Evolutionary conservation across 1,140 invertebrate species (phyloP).

Genomic region (Colletes latitarsis): DNA sequence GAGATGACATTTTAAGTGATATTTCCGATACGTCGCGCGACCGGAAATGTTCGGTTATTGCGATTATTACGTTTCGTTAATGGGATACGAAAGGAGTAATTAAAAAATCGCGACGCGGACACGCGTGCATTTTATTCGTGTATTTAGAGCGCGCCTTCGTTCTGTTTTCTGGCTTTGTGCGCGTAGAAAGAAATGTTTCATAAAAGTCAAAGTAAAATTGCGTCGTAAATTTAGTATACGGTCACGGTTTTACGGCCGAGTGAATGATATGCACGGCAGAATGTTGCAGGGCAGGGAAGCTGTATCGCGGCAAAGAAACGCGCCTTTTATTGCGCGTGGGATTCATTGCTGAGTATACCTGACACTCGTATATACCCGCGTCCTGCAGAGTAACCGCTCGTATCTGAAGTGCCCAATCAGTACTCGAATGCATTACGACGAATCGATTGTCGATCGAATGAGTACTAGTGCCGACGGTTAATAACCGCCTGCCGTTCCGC

Average conservation of each 20-base stretch:
- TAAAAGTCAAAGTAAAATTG: conserved; percentile 5
- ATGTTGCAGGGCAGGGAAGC: neutral
- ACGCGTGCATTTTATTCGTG: neutral
- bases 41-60: no score
- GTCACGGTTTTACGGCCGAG: conserved; percentile 5
- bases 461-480: conserved; percentile 87
- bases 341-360: conserved; percentile 78
- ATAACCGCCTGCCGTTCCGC: conserved; percentile 86
- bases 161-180: neutral
- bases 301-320: neutral
- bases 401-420: conserved; percentile 88
- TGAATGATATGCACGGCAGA: conserved; percentile 10
- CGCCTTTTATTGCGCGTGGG: neutral
- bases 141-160: neutral
- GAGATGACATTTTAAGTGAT: conserved; percentile 46
- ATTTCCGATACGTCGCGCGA: conserved; percentile 16
- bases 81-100: neutral
- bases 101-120: neutral
- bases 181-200: neutral
- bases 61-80: neutral
- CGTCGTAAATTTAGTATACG: conserved; percentile 22
- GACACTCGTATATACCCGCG: conserved; percentile 90
- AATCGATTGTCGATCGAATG: conserved; percentile 89
- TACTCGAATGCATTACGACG: conserved; percentile 89
- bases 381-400: conserved; percentile 87